phyloP scores from a whole-genome alignment of 2,888 invertebrate genomes.

The Zhengitettix transpicula region DNA sequence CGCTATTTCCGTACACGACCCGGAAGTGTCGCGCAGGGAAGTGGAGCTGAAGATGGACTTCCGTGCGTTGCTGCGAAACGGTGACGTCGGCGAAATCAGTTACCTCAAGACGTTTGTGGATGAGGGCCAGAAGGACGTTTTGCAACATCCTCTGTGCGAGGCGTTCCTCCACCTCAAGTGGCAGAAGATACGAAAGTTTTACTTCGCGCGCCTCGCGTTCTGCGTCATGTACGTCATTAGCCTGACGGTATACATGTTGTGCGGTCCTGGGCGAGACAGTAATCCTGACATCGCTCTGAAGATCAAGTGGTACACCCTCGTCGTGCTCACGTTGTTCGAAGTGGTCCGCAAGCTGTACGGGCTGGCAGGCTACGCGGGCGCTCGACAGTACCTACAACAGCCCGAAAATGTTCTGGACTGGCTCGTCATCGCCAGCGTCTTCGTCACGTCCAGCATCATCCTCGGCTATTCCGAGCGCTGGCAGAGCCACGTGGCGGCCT shows the following conservation, averaged over 20 bases:
- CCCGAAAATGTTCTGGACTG: slow-evolving; percentile 76
- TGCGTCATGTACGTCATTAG: slow-evolving; percentile 66
- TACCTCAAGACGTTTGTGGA: slow-evolving; percentile 76
- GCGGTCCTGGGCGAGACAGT: slow-evolving; percentile 54
- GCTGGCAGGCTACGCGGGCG: slow-evolving; percentile 62
- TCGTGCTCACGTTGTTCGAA: slow-evolving; percentile 62
- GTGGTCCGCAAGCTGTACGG: slow-evolving; percentile 66
- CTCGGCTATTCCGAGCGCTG: slow-evolving; percentile 61
- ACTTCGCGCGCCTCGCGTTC: slow-evolving; percentile 59
- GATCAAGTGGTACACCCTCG: slow-evolving; percentile 68
- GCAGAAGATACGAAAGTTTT: slow-evolving; percentile 80
- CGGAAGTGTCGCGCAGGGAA: slow-evolving; percentile 39
- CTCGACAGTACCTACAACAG: slow-evolving; percentile 67
- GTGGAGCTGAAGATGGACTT: slow-evolving; percentile 70
- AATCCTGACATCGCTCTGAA: slow-evolving; percentile 57
- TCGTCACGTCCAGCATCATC: slow-evolving; percentile 66
- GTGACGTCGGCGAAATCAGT: slow-evolving; percentile 69
- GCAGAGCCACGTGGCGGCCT: slow-evolving; percentile 77
- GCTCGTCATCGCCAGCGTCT: slow-evolving; percentile 72
- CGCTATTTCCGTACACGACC: slow-evolving; percentile 35
- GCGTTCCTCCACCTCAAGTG: slow-evolving; percentile 78
- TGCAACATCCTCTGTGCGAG: slow-evolving; percentile 73
- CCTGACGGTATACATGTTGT: slow-evolving; percentile 65
- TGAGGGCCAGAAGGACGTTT: slow-evolving; percentile 73
- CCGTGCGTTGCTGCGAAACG: slow-evolving; percentile 63